Evolutionary conservation across 2,888 invertebrate genomes (phyloP), one percentile per base, ranked within the genome.

Genomic region (Nomada lathburiana): DNA sequence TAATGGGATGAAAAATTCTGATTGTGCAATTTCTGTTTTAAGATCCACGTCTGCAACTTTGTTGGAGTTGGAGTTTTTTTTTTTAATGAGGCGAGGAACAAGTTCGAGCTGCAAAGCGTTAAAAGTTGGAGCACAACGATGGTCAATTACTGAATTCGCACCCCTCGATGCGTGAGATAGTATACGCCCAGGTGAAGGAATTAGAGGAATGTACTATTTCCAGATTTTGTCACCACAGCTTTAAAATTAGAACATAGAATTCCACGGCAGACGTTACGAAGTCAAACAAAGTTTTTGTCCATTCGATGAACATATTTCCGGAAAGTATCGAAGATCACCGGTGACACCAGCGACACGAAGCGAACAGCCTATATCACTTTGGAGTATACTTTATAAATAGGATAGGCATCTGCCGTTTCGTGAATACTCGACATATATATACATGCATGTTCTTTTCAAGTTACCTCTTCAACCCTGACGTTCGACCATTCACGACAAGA

Each of bases 371-470:
- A n/a, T 59, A 47, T n/a, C 69, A 59, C 47, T 59, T 59, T 29
- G 10, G 4, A 29, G 44, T 13, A 26, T 2, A 29, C 18, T 47
- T 16, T 26, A 57, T 59, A 69, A 69, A 69, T 59, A 69, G 69
- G 29, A 69, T 18, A 42, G 68, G 55, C 69, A 69, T 69, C 59
- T 29, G 59, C 16, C 18, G n/a, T 26, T 11, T 55, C n/a, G n/a
- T 20, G 23, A 55, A 11, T 55, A 26, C 50, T 26, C 36, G 7
- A 36, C 36, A 7, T 29, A 29, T 29, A 36, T 36, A 36, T 7
- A 36, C n/a, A 3, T 18, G 26, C 26, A 63, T 20, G 4, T 16
- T 20, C 42, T n/a, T 63, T 0, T 44, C 5, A 64, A 26, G n/a
- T 1, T 18, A n/a, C 29, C n/a, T 65, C 10, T 65, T n/a, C 26